These are phyloP conservation scores for Novumbra hubbsi DNA, from an alignment of 2,797 vertebrate genomes.

Conservation along the genomic window DNA sequence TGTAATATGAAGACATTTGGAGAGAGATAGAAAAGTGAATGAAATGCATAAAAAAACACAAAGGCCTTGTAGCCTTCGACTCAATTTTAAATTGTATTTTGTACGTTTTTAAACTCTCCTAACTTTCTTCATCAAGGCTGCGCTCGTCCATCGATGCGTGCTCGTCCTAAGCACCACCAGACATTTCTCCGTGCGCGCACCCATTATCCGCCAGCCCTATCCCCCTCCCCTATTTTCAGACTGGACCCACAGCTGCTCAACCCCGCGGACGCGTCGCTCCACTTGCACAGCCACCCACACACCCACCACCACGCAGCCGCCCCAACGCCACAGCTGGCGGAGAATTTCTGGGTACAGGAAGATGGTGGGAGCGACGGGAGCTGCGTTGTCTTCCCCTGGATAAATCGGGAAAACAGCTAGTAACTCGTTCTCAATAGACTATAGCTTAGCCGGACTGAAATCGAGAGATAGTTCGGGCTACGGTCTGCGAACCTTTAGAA, in stretches of 20 bases:
- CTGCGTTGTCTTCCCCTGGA: slow-evolving; percentile 38
- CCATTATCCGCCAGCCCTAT: neutral
- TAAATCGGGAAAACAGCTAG: slow-evolving; percentile 31
- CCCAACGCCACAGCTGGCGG: slow-evolving; percentile 66
- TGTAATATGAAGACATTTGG: neutral
- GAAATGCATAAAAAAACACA: neutral
- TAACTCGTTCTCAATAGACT: slow-evolving; percentile 20
- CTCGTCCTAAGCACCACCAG: slow-evolving; percentile 27
- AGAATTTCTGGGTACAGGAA: slow-evolving; percentile 64
- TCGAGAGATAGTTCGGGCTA: slow-evolving; percentile 57
- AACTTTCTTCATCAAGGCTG: neutral
- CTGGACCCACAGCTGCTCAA: slow-evolving; percentile 38
- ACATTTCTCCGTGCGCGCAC: slow-evolving; percentile 19
- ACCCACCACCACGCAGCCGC: slow-evolving; percentile 30
- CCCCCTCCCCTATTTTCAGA: slow-evolving; percentile 45
- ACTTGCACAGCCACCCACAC: neutral
- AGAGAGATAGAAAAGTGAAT: neutral
- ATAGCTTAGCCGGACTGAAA: slow-evolving; percentile 32
- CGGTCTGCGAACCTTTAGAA: slow-evolving; percentile 30
- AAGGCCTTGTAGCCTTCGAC: neutral
- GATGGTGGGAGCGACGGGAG: slow-evolving; percentile 61
- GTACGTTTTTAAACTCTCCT: neutral
- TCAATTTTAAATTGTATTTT: neutral
- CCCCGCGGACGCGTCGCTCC: slow-evolving; percentile 17
- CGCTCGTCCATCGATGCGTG: slow-evolving; percentile 24